Evolutionary conservation across 2,113 vertebrate genomes (phyloP).

Genomic region (Phodopus roborovskii): DNA sequence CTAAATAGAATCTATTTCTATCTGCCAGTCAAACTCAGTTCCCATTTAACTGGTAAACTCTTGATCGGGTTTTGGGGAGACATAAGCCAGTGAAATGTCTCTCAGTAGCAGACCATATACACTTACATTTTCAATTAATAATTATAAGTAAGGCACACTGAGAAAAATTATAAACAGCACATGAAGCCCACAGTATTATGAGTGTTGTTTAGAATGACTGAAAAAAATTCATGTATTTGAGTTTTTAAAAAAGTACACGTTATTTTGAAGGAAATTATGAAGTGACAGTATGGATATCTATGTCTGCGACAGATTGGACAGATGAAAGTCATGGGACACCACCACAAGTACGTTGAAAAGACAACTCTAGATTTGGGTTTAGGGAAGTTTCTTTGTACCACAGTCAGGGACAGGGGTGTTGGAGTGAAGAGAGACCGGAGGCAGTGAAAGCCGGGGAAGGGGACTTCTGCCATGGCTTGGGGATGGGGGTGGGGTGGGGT

Average conservation of each 20-base stretch:
- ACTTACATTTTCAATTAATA: slow-evolving; percentile 41
- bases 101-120: background rate
- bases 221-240: slow-evolving; percentile 21
- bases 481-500: too few species aligned
- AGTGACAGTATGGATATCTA: background rate
- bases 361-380: background rate
- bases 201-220: slow-evolving; percentile 18
- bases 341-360: background rate
- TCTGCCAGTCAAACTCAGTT: background rate
- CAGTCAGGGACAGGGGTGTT: background rate
- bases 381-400: background rate
- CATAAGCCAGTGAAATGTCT: background rate
- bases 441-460: background rate
- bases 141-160: slow-evolving; percentile 49
- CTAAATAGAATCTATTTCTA: background rate
- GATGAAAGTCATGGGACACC: background rate
- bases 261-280: background rate
- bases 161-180: slow-evolving; percentile 45
- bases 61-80: background rate
- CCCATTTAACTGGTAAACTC: background rate
- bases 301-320: background rate
- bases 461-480: background rate
- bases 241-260: slow-evolving; percentile 20
- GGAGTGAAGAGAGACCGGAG: background rate
- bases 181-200: slow-evolving; percentile 48